Base-by-base conservation (phyloP, 2,888 invertebrate species). In the Xestobium rufovillosum region DNA sequence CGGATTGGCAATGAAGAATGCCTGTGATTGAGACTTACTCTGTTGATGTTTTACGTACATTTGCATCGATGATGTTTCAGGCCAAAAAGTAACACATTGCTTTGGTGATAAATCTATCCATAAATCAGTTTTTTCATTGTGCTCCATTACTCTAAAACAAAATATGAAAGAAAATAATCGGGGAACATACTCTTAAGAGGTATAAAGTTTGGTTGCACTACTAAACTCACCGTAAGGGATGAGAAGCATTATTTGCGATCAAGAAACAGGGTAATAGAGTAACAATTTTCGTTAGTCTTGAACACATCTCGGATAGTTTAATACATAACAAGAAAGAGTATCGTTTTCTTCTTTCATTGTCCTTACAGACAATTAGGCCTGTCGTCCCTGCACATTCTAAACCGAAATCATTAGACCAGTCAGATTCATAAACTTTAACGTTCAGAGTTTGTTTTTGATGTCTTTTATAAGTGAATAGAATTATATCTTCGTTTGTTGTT, bases 31-130 rank as follows among this genome's bases (percentile, higher is more conserved):
- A 3, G 82, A 66, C 40, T 78, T 78, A 40, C 85, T 84, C 52
- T 84, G 83, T 34, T 81, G 68, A 60, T 78, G 80, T 63, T 86
- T 85, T 49, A 85, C 80, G 51, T 80, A 81, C 81, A 88, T 82
- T 47, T 74, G 75, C 80, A 84, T 81, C 1, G 81, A 79, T 43
- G 82, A 79, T 0, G 86, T 86, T 51, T 80, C 81, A 0, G 87
- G 88, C 86, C 86, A 88, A 63, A 84, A 87, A 4, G 84, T 73
- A 10, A 76, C 64, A 49, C 79, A 81, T 62, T 83, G 80, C 41
- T 73, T 72, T 0, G 82, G 76, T 1, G 73, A 65, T 11, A 87
- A 65, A 65, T 87, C 87, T 33, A 81, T 74, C 88, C 87, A 88
- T 6, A 88, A 67, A 63, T 88, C 88, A 0, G 85, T 83, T 26